Evolutionary conservation across 2,888 invertebrate genomes (phyloP).

Genomic region (Limenitis camilla): DNA sequence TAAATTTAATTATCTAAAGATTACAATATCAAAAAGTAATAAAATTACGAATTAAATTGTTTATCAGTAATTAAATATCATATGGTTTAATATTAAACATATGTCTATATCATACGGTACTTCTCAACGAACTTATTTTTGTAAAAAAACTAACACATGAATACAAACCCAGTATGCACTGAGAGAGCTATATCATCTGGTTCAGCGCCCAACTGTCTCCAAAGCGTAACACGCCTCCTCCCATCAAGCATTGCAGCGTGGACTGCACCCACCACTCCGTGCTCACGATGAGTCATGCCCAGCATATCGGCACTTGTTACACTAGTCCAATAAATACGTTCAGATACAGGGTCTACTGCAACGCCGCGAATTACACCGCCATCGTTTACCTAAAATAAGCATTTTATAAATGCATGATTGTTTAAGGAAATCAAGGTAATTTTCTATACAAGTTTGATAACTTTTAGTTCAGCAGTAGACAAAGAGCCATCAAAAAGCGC

Average conservation of each 20-base stretch:
- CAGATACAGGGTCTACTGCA: constrained; percentile 81
- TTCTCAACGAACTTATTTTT: not conserved
- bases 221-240: constrained; percentile 69
- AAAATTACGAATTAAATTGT: too few relatives aligned
- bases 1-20: too few relatives aligned
- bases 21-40: too few relatives aligned
- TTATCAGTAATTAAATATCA: too few relatives aligned
- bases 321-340: constrained; percentile 82
- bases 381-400: constrained; percentile 55
- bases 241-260: constrained; percentile 72
- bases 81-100: too few relatives aligned
- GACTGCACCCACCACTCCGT: constrained; percentile 34
- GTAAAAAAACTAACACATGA: not conserved
- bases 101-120: too few relatives aligned
- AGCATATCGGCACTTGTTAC: constrained; percentile 21
- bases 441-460: too few relatives aligned
- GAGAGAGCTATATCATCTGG: constrained; percentile 82
- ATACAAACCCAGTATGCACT: constrained; percentile 71
- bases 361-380: constrained; percentile 81
- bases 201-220: constrained; percentile 69
- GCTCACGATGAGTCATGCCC: constrained; percentile 36
- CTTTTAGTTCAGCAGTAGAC: too few relatives aligned
- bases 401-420: not conserved
- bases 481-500: too few relatives aligned
- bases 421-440: too few relatives aligned